phyloP scores from a whole-genome alignment of 2,797 vertebrate species.

The Rhodeus uyekii region DNA sequence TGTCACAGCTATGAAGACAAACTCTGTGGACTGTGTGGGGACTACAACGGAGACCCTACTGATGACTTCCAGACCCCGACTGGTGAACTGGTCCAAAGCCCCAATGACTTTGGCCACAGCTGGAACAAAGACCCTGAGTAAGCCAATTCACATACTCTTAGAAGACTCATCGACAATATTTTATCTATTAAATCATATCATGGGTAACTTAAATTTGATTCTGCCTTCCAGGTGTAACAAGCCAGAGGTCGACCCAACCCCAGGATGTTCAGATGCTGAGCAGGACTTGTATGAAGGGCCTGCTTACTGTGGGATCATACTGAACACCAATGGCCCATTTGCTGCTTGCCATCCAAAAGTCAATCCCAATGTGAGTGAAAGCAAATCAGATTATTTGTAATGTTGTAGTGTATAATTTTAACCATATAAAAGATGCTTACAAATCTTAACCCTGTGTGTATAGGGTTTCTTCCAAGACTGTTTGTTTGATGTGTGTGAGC shows the following conservation, averaged over 20 bases:
- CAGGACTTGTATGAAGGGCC: conserved; percentile 69
- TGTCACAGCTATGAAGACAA: conserved; percentile 67
- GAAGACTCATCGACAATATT: neutral
- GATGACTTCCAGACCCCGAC: conserved; percentile 76
- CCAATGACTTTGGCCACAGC: conserved; percentile 76
- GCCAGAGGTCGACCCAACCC: conserved; percentile 62
- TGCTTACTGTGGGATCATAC: conserved; percentile 73
- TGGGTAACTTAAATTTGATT: neutral
- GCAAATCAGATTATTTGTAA: neutral
- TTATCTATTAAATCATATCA: neutral
- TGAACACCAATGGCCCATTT: conserved; percentile 75
- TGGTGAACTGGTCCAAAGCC: conserved; percentile 65
- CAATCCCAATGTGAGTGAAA: conserved; percentile 72
- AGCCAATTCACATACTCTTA: conserved; percentile 17
- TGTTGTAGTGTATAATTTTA: neutral
- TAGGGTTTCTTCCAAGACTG: conserved; percentile 77
- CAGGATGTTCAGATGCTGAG: conserved; percentile 67
- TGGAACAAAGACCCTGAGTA: conserved; percentile 73
- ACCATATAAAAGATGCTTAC: neutral
- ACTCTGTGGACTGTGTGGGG: conserved; percentile 77
- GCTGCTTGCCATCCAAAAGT: conserved; percentile 73
- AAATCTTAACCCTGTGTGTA: conserved; percentile 44
- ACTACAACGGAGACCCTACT: conserved; percentile 69
- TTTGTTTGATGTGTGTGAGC: conserved; percentile 76
- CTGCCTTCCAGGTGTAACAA: conserved; percentile 69